phyloP scores from a whole-genome alignment of 2,888 invertebrate species.

The Drosophila heteroneura region DNA sequence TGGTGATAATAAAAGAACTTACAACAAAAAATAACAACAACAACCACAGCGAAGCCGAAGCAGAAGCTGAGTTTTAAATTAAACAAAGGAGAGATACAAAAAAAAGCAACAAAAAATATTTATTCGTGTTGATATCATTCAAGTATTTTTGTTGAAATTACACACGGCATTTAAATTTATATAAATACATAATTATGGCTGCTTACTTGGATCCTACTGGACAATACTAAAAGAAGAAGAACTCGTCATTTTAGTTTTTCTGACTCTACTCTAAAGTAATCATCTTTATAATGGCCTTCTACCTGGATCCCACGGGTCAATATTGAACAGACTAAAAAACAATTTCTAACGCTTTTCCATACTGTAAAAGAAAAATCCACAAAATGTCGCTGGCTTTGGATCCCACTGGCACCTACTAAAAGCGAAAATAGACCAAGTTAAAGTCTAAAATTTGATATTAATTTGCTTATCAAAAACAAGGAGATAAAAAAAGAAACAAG shows the following conservation, averaged over 20 bases:
- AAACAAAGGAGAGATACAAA: constrained; percentile 61
- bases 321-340: constrained; percentile 63
- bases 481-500: not conserved
- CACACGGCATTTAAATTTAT: constrained; percentile 42
- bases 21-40: constrained; percentile 63
- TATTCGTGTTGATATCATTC: constrained; percentile 61
- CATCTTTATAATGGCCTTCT: constrained; percentile 74
- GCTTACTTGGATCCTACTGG: constrained; percentile 85
- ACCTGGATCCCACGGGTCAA: constrained; percentile 85
- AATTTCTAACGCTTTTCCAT: not conserved
- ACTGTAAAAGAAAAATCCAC: constrained; percentile 29
- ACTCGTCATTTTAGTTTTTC: constrained; percentile 5
- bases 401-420: constrained; percentile 84
- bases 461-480: not conserved
- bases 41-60: constrained; percentile 4
- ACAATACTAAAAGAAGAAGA: constrained; percentile 75
- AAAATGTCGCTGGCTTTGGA: constrained; percentile 83
- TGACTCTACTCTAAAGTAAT: not conserved
- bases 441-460: not conserved
- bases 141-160: constrained; percentile 64
- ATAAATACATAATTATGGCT: constrained; percentile 71
- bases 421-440: not conserved
- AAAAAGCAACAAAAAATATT: constrained; percentile 9
- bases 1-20: constrained; percentile 80
- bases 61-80: constrained; percentile 53